A percentile compares a stretch with the other conserved stretches of the same genome.
These are phyloP conservation scores for Lycocerus yunnanus DNA, from an alignment of 2,888 invertebrate genomes.

Conservation along the genomic window DNA sequence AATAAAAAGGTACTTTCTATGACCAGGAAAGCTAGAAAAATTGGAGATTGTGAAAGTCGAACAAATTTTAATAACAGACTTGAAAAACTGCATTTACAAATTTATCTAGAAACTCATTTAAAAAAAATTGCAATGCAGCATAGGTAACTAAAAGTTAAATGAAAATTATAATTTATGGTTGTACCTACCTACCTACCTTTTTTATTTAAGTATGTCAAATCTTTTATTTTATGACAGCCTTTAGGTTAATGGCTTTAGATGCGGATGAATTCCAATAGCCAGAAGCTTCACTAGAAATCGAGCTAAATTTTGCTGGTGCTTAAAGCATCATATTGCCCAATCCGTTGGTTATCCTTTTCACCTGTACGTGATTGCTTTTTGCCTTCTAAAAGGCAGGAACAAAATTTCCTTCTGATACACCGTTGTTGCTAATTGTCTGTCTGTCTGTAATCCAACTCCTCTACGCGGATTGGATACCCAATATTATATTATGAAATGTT, in stretches of 20 bases:
- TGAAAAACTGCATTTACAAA: not conserved
- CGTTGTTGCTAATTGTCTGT: too few species aligned
- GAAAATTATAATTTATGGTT: not conserved
- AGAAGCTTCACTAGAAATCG: not conserved
- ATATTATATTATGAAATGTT: not conserved
- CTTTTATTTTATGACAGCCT: not conserved
- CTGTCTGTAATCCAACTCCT: too few species aligned
- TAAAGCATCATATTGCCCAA: not conserved
- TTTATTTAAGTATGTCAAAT: not conserved
- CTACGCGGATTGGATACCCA: not conserved
- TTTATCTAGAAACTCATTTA: not conserved
- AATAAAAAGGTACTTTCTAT: not conserved
- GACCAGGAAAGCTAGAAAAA: not conserved
- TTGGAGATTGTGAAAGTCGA: not conserved
- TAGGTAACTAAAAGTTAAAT: not conserved
- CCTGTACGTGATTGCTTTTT: too few species aligned
- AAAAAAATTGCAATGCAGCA: not conserved
- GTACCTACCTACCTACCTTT: not conserved
- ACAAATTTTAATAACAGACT: not conserved
- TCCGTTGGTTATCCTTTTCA: too few species aligned
- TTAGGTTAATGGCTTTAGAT: not conserved
- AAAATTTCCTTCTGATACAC: too few species aligned
- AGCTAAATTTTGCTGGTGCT: not conserved
- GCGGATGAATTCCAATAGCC: not conserved
- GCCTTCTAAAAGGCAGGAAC: too few species aligned